phyloP scores from a whole-genome alignment of 2,888 invertebrate species.

The Rhorus exstirpatorius region DNA sequence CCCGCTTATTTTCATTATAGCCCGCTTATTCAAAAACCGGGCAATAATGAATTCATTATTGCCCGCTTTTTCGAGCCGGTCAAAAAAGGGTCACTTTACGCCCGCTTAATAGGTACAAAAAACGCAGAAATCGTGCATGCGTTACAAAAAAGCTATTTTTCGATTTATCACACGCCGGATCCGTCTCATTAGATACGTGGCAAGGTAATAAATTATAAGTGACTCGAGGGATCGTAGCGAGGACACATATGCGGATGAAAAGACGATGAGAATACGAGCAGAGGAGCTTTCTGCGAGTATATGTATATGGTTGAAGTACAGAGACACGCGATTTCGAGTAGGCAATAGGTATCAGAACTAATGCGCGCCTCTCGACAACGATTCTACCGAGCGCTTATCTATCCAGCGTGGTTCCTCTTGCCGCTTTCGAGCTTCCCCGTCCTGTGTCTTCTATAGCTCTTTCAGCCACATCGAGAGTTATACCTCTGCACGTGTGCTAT shows the following conservation, averaged over 20 bases:
- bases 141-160: no score
- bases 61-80: no score
- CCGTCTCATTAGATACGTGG: conserved; percentile 1
- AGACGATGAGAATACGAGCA: neutral
- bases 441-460: conserved; percentile 40
- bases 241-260: neutral
- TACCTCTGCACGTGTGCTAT: neutral
- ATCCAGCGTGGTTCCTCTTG: conserved; percentile 17
- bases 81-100: no score
- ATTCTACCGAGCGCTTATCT: conserved; percentile 46
- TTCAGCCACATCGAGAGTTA: conserved; percentile 10
- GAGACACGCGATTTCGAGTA: conserved; percentile 12
- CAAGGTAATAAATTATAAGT: conserved; percentile 7
- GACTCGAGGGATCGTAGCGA: neutral
- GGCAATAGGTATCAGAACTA: conserved; percentile 37
- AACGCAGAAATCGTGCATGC: no score
- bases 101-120: no score
- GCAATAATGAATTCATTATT: no score
- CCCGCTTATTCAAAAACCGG: no score
- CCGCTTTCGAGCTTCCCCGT: conserved; percentile 18
- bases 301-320: neutral
- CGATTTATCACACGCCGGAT: neutral
- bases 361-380: conserved; percentile 44
- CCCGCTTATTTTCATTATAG: no score
- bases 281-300: neutral